Percentiles rank a stretch among this genome's conserved stretches.
These are phyloP conservation scores for Syngnathoides biaculeatus DNA, from an alignment of 2,113 vertebrate species.

Conservation along the genomic window DNA sequence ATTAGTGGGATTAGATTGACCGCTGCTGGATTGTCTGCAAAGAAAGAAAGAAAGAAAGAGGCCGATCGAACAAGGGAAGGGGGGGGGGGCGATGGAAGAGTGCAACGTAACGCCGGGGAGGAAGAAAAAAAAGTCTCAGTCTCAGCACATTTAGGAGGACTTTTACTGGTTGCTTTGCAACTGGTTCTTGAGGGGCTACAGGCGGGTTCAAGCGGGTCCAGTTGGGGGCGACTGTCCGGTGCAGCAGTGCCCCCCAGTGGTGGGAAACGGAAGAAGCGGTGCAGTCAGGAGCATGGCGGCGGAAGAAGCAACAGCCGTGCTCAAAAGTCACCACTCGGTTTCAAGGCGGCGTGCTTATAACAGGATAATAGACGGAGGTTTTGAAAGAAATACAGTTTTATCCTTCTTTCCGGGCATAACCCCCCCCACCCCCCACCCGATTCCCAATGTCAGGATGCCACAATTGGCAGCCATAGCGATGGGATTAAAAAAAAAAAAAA, in stretches of 20 bases:
- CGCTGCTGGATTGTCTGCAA: slow-evolving; percentile 46
- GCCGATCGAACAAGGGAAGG: slow-evolving; percentile 28
- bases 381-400: too few species aligned
- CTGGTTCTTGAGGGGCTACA: slow-evolving; percentile 8
- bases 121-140: slow-evolving; percentile 56
- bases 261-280: not conserved
- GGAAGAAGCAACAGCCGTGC: not conserved
- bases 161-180: slow-evolving; percentile 55
- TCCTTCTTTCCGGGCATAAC: too few species aligned
- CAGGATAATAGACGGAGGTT: not conserved
- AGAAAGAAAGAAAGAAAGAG: slow-evolving; percentile 32
- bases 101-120: slow-evolving; percentile 11
- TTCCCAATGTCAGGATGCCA: too few species aligned
- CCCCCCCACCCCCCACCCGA: too few species aligned
- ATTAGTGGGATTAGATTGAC: slow-evolving; percentile 69
- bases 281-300: not conserved
- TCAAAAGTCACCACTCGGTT: not conserved
- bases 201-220: slow-evolving; percentile 28
- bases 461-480: too few species aligned
- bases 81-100: slow-evolving; percentile 1
- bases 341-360: not conserved
- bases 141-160: slow-evolving; percentile 71
- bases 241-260: slow-evolving; percentile 66
- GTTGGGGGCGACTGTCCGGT: slow-evolving; percentile 25
- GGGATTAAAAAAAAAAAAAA: too few species aligned